Evolutionary conservation across 2,797 vertebrate genomes (phyloP), one percentile per base, ranked within the genome.

Genomic region (Meda fulgida): DNA sequence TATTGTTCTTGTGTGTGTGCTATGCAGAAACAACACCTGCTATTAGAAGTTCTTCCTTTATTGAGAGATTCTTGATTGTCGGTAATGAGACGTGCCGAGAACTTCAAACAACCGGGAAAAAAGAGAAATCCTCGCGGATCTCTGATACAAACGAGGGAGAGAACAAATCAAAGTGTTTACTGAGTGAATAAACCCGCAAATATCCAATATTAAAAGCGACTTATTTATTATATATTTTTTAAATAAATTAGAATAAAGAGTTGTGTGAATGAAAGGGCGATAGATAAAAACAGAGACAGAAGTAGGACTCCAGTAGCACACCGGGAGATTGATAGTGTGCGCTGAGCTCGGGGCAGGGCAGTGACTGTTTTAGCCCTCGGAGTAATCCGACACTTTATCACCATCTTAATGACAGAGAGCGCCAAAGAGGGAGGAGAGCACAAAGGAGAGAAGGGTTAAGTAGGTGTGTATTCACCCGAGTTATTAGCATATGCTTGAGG

Each of bases 91-190:
- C 55, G 40, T 67, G 43, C 80, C 11, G 90, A 89, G 89, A 92
- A 92, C 91, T 93, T 93, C 89, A 91, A 92, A 93, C 91, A 90
- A 91, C 91, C 90, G 89, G 89, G 26, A 89, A 90, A 93, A 92
- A 92, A 55, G 16, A 78, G 55, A 85, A 75, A 53, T 85, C 60
- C 70, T 73, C 40, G 79, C 26, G 67, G 67, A 86, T 86, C 81
- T 76, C 69, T 66, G 31, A 73, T 78, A 83, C 31, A 73, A 78
- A 36, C 13, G 40, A 63, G 18, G 63, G 55, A 75, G 82, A 85
- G 63, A 67, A 63, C 34, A 66, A 78, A 84, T 78, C 80, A 53
- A 81, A 81, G 23, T 69, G 71, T 86, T 81, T 53, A 63, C 29
- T 73, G 55, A 46, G 16, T 31, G 29, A 23, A 66, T 79, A n/a